phyloP scores from a whole-genome alignment of 1,140 invertebrate species.

The Drosophila malerkotliana region DNA sequence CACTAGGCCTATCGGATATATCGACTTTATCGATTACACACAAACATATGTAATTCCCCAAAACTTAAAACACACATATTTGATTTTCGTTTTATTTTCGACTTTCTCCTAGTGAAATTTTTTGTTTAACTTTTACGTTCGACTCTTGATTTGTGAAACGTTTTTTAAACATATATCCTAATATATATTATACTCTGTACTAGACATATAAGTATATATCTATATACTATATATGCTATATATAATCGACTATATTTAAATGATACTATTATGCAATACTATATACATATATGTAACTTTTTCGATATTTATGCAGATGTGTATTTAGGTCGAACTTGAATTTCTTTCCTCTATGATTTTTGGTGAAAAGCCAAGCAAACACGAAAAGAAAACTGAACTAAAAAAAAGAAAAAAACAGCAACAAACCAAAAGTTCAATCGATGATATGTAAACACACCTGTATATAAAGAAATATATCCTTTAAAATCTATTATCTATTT shows the following conservation, averaged over 20 bases:
- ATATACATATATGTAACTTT: constrained; percentile 66
- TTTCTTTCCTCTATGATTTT: constrained; percentile 63
- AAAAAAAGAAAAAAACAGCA: constrained; percentile 47
- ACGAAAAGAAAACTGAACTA: constrained; percentile 17
- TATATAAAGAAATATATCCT: constrained; percentile 18
- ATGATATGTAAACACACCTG: constrained; percentile 24
- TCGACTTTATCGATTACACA: background rate
- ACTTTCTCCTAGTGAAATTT: constrained; percentile 22
- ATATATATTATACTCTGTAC: constrained; percentile 37
- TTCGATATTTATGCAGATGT: constrained; percentile 75
- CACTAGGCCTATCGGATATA: background rate
- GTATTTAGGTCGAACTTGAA: constrained; percentile 73
- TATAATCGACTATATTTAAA: constrained; percentile 60
- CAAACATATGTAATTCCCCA: constrained; percentile 9
- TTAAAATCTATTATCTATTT: background rate
- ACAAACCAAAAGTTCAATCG: constrained; percentile 72
- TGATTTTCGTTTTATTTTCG: constrained; percentile 19
- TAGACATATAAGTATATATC: constrained; percentile 52
- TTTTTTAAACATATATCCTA: constrained; percentile 15
- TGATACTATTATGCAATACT: constrained; percentile 38
- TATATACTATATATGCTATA: constrained; percentile 67
- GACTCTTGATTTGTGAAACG: constrained; percentile 10
- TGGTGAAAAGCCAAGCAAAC: constrained; percentile 43
- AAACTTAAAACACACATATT: constrained; percentile 28
- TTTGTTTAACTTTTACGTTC: background rate